phyloP scores from a whole-genome alignment of 2,113 vertebrate genomes.

The Capricornis sumatraensis region DNA sequence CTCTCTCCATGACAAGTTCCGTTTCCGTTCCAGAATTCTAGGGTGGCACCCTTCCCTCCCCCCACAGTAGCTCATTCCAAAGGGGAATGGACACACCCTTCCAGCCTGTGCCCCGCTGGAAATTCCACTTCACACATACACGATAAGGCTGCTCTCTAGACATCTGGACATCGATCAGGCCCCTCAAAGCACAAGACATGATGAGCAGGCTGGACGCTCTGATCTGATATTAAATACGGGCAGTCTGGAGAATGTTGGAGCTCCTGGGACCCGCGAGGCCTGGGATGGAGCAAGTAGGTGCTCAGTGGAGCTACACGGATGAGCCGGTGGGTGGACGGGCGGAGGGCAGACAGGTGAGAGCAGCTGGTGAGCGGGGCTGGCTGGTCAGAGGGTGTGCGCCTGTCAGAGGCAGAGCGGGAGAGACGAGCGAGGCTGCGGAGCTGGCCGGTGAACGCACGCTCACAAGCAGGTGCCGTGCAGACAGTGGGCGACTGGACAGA shows the following conservation, averaged over 20 bases:
- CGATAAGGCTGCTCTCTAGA: neutral
- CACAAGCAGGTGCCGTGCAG: accelerated
- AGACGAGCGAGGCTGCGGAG: neutral
- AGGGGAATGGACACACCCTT: neutral
- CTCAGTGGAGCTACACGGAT: accelerated
- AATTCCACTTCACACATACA: accelerated
- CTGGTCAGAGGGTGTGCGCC: neutral
- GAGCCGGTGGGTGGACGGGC: neutral
- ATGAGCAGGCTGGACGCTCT: accelerated
- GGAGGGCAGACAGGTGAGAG: neutral
- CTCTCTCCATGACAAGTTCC: neutral
- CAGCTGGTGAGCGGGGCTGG: neutral
- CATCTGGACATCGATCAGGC: accelerated
- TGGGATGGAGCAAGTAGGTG: accelerated
- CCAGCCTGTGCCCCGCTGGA: accelerated
- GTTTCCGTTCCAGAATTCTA: neutral
- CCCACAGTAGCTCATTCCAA: neutral
- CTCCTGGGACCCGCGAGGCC: accelerated
- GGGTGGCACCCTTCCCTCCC: accelerated
- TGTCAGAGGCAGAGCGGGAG: neutral
- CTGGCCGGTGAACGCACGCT: neutral
- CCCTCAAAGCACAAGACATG: accelerated
- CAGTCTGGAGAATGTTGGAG: neutral
- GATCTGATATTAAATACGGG: neutral
- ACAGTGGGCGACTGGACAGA: neutral